Percentiles rank a stretch among this genome's conserved stretches.
Evolutionary conservation across 2,888 invertebrate species (phyloP).

Genomic region (Sminthurides aquaticus): DNA sequence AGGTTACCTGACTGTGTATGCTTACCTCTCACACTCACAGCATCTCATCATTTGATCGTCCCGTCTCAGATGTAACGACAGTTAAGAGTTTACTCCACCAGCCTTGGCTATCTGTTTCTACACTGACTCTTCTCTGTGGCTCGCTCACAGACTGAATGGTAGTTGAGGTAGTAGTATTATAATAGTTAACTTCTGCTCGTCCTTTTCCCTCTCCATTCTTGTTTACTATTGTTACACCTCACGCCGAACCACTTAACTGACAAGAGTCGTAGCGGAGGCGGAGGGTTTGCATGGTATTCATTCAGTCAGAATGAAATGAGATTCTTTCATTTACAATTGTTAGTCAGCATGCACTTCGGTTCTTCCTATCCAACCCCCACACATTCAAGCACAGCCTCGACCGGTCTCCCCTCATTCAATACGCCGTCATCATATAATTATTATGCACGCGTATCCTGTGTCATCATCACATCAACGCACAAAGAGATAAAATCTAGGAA

Average conservation of each 20-base stretch:
- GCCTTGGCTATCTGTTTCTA: no score
- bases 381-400: no score
- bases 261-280: conserved; percentile 2
- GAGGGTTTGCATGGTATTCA: conserved; percentile 11
- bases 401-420: background rate
- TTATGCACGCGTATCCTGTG: background rate
- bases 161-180: background rate
- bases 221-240: conserved; percentile 17
- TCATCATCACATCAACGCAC: background rate
- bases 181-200: background rate
- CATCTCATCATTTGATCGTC: background rate
- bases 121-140: background rate
- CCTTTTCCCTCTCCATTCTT: no score
- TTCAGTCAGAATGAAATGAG: no score
- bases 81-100: no score
- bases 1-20: no score
- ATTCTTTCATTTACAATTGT: no score
- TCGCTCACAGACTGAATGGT: background rate
- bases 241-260: conserved; percentile 22
- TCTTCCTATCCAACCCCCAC: no score
- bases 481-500: no score
- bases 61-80: no score
- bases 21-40: background rate
- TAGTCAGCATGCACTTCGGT: no score
- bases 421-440: background rate